Conservation (phyloP, 2,113 vertebrate species). For the Semnornis frantzii region DNA sequence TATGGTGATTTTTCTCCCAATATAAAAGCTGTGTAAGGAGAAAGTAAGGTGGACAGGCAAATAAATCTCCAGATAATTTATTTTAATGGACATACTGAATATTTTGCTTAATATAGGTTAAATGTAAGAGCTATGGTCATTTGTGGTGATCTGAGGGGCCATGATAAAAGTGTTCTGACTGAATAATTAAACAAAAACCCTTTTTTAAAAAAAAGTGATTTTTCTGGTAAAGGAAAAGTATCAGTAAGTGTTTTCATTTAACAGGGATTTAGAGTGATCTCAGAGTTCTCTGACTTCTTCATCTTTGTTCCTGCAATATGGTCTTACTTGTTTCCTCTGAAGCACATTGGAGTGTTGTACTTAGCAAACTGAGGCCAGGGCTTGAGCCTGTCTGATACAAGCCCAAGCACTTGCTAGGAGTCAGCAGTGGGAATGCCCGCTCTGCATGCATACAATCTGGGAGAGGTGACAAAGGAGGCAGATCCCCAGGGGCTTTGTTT, state of each 20-base stretch:
- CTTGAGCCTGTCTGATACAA: not conserved
- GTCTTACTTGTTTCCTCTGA: not conserved
- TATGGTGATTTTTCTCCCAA: not conserved
- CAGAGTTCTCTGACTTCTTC: not conserved
- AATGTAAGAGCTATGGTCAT: not conserved
- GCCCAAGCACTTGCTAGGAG: not conserved
- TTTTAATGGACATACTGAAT: not conserved
- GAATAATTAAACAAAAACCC: not conserved
- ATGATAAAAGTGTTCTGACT: not conserved
- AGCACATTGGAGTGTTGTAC: not conserved
- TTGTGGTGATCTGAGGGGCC: not conserved
- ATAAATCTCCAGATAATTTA: not conserved
- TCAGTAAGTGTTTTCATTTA: not conserved
- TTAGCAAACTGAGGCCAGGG: not conserved
- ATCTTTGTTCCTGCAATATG: not conserved
- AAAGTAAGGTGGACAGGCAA: not conserved
- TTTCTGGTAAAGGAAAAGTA: not conserved
- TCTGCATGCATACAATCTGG: rapidly evolving
- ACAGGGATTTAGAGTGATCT: not conserved
- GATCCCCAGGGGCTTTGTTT: not conserved
- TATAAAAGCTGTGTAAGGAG: not conserved
- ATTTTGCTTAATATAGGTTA: not conserved
- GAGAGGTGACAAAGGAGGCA: not conserved
- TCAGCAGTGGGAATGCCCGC: not conserved
- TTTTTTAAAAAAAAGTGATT: not conserved